These are phyloP conservation scores for Mycetomoellerius zeteki DNA, from an alignment of 1,140 invertebrate species.

Conservation along the genomic window DNA sequence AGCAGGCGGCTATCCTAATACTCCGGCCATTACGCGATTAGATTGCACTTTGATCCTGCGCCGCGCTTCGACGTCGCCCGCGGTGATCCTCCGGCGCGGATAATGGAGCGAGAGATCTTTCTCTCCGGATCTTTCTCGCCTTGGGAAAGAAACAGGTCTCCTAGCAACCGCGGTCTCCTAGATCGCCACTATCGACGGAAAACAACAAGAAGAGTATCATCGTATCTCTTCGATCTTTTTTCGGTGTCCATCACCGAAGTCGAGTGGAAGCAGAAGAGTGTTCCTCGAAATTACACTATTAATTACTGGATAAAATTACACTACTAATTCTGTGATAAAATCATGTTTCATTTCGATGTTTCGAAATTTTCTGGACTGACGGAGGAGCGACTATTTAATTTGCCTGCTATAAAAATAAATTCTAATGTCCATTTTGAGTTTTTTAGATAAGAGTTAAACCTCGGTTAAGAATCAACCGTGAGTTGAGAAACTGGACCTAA, in stretches of 20 bases:
- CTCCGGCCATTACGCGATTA: slow-evolving; percentile 66
- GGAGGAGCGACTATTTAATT: neutral
- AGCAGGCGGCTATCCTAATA: slow-evolving; percentile 60
- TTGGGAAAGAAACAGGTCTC: neutral
- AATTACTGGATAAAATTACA: neutral
- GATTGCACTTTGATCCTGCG: slow-evolving; percentile 66
- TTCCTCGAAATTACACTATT: neutral
- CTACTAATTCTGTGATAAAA: neutral
- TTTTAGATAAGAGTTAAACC: too few relatives aligned
- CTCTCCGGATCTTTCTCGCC: neutral
- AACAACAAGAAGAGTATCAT: neutral
- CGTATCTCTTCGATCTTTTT: slow-evolving; percentile 3
- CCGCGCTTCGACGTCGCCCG: slow-evolving; percentile 39
- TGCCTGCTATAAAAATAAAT: neutral
- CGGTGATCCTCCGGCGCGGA: slow-evolving; percentile 26
- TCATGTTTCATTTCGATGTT: too few relatives aligned
- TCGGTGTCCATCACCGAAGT: neutral
- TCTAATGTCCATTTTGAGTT: neutral
- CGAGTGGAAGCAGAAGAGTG: neutral
- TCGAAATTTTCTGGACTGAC: neutral
- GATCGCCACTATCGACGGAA: neutral
- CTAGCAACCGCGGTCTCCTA: neutral
- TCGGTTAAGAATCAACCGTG: too few relatives aligned
- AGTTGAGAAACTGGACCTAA: too few relatives aligned
- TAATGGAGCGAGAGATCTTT: slow-evolving; percentile 30